These are phyloP conservation scores for Fabriciana adippe DNA, from an alignment of 2,888 invertebrate species.

Conservation along the genomic window DNA sequence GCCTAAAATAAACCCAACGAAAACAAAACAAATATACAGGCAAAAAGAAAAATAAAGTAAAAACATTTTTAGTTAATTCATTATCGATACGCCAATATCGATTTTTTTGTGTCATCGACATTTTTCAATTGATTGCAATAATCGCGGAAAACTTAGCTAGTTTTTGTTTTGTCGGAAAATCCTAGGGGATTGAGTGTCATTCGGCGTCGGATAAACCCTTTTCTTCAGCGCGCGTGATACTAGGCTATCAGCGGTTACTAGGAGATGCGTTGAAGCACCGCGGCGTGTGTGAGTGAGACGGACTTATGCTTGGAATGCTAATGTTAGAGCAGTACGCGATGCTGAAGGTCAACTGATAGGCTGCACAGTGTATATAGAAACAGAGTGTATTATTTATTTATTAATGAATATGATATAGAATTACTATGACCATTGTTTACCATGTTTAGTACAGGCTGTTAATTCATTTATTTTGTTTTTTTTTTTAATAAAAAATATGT, in stretches of 20 bases:
- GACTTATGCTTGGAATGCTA: slow-evolving; percentile 68
- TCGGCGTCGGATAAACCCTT: slow-evolving; percentile 82
- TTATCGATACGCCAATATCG: slow-evolving; percentile 19
- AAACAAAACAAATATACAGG: slow-evolving; percentile 25
- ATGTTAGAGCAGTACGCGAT: slow-evolving; percentile 59
- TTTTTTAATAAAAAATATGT: neutral
- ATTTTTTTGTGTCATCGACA: slow-evolving; percentile 20
- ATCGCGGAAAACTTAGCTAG: slow-evolving; percentile 62
- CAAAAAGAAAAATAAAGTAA: slow-evolving; percentile 12
- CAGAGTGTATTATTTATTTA: slow-evolving; percentile 40
- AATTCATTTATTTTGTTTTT: neutral
- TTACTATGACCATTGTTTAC: neutral
- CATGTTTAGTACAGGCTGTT: neutral
- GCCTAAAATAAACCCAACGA: slow-evolving; percentile 46
- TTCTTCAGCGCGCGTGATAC: slow-evolving; percentile 83
- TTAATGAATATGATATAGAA: neutral
- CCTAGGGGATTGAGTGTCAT: slow-evolving; percentile 71
- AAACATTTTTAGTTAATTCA: slow-evolving; percentile 4
- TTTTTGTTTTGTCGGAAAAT: slow-evolving; percentile 68
- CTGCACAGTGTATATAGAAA: slow-evolving; percentile 56
- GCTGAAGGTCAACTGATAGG: slow-evolving; percentile 79
- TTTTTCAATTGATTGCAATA: slow-evolving; percentile 42
- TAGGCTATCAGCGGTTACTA: slow-evolving; percentile 68
- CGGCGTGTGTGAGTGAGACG: slow-evolving; percentile 62
- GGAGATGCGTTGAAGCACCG: slow-evolving; percentile 60